Percentiles rank a stretch among this genome's conserved stretches.
These are phyloP conservation scores for Anolis carolinensis DNA, from an alignment of 2,113 vertebrate species.

Conservation along the genomic window DNA sequence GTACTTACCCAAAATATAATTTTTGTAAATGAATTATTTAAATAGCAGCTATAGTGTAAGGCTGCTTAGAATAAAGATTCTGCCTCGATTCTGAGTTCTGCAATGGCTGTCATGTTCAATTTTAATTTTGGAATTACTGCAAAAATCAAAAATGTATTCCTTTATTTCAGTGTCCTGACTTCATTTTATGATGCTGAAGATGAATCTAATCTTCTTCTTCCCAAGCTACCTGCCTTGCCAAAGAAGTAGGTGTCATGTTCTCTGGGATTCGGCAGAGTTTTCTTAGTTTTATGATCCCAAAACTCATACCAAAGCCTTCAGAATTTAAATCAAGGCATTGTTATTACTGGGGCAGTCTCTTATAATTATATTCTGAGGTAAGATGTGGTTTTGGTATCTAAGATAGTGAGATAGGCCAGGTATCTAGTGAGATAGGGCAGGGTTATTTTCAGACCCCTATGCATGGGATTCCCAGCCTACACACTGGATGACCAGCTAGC, in stretches of 20 bases:
- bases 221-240: constrained; percentile 91
- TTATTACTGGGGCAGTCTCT: not conserved
- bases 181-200: constrained; percentile 93
- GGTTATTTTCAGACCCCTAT: not conserved
- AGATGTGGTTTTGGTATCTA: not conserved
- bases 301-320: not conserved
- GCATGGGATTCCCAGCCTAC: not conserved
- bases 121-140: not conserved
- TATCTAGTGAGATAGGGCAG: not conserved
- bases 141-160: constrained; percentile 4
- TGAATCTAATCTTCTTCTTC: constrained; percentile 91
- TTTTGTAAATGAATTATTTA: no score
- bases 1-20: no score
- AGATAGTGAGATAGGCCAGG: not conserved
- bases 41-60: no score
- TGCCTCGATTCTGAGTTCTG: not conserved
- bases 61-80: not conserved
- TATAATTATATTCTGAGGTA: no score
- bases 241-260: constrained; percentile 84
- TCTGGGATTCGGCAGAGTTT: not conserved
- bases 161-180: constrained; percentile 80
- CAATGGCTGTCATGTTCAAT: not conserved
- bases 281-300: not conserved
- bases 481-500: not conserved
- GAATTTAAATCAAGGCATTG: not conserved